phyloP scores from a whole-genome alignment of 64 coral and sea anemone genomes.

The Montipora sp. region DNA sequence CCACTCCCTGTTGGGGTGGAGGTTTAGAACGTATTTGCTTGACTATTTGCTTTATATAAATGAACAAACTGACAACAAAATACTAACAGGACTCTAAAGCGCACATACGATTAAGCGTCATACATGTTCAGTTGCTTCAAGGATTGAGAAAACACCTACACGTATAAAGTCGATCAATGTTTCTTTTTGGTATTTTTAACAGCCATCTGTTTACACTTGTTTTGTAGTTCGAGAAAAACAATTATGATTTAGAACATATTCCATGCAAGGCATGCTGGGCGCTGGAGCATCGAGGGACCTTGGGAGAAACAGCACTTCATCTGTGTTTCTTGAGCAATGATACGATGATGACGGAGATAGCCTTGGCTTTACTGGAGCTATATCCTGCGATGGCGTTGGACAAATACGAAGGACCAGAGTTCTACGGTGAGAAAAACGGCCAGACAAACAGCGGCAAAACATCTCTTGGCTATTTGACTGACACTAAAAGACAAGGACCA shows the following conservation, averaged over 20 bases:
- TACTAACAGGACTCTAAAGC: too few species aligned
- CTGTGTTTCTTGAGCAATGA: constrained; percentile 79
- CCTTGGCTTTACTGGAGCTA: constrained; percentile 54
- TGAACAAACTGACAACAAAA: too few species aligned
- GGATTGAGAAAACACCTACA: too few species aligned
- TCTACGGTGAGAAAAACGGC: constrained; percentile 55
- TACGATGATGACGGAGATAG: constrained; percentile 64
- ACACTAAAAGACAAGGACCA: too few species aligned
- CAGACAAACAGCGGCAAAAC: background rate
- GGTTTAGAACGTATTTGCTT: too few species aligned
- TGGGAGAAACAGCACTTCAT: constrained; percentile 85
- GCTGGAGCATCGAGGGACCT: constrained; percentile 60
- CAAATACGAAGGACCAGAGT: constrained; percentile 76
- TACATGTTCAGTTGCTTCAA: too few species aligned
- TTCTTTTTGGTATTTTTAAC: too few species aligned
- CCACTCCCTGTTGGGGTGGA: too few species aligned
- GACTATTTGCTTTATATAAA: too few species aligned
- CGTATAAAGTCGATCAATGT: too few species aligned
- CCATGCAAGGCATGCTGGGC: constrained; percentile 83
- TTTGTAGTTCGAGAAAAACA: constrained; percentile 28
- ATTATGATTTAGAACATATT: constrained; percentile 26
- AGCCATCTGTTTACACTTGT: background rate
- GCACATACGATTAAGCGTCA: too few species aligned
- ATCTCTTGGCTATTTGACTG: too few species aligned
- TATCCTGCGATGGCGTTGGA: constrained; percentile 86